Conservation (phyloP, 2,797 vertebrate species). For the Anguilla marmorata region DNA sequence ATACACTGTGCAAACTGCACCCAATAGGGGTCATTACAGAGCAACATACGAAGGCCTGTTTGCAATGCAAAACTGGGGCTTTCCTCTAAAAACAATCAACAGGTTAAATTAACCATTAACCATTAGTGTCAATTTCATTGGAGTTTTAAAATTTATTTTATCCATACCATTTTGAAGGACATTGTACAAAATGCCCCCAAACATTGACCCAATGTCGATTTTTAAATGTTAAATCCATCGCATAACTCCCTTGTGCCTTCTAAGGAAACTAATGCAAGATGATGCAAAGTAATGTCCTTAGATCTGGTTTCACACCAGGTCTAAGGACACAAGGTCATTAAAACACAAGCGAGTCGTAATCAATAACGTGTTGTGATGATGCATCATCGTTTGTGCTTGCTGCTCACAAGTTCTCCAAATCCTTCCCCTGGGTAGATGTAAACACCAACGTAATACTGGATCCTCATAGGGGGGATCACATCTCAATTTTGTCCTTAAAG, state of each 20-base stretch:
- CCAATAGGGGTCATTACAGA: background rate
- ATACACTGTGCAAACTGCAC: background rate
- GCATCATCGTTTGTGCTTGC: background rate
- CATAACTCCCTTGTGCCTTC: background rate
- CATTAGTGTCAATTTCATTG: background rate
- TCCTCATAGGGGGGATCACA: background rate
- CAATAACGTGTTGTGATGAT: background rate
- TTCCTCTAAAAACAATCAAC: background rate
- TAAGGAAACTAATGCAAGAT: background rate
- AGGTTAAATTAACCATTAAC: background rate
- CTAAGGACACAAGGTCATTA: too few species aligned
- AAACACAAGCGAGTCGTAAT: background rate
- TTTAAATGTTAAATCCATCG: background rate
- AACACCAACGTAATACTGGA: background rate
- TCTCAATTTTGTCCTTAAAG: background rate
- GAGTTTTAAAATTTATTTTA: background rate
- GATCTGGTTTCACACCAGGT: background rate
- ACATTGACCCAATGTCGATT: background rate
- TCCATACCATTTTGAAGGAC: background rate
- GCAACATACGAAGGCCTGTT: background rate
- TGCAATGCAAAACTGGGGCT: background rate
- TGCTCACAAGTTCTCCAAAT: background rate
- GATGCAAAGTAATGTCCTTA: background rate
- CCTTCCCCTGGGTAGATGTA: background rate
- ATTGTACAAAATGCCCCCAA: background rate